phyloP scores from a whole-genome alignment of 2,113 vertebrate species.

The Hippolais icterina region DNA sequence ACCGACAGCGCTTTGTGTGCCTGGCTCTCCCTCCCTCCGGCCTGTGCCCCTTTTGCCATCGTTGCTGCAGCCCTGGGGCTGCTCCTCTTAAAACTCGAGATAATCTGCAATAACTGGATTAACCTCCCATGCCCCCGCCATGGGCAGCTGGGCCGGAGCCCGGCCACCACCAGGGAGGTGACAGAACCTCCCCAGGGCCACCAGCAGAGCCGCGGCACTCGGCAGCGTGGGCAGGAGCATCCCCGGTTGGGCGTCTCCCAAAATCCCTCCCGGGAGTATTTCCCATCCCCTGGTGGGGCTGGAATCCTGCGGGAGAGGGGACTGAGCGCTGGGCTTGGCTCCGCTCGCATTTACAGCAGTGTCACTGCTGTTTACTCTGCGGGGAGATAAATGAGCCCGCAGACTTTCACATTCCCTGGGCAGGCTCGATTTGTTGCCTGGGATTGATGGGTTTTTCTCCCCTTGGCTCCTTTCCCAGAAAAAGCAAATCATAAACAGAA shows the following conservation, averaged over 20 bases:
- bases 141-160: not conserved
- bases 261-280: not conserved
- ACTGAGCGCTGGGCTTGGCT: not conserved
- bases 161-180: not conserved
- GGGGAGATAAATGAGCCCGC: conserved; percentile 49
- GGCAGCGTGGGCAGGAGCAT: not conserved
- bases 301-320: not conserved
- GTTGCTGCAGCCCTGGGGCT: not conserved
- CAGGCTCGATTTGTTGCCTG: conserved; percentile 21
- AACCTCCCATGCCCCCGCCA: not conserved
- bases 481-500: conserved; percentile 62
- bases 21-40: not conserved
- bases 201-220: not conserved
- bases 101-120: conserved; percentile 58
- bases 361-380: conserved; percentile 64
- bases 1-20: accelerated
- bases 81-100: not conserved
- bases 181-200: not conserved
- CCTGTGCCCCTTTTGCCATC: not conserved
- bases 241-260: not conserved
- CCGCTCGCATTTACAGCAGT: not conserved
- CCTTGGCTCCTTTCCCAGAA: conserved; percentile 57
- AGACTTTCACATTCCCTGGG: not conserved
- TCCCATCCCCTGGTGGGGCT: accelerated
- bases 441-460: conserved; percentile 55